Evolutionary conservation across 2,797 vertebrate species (phyloP), one percentile per base, ranked within the genome.

Genomic region (Centropyge bicolor): DNA sequence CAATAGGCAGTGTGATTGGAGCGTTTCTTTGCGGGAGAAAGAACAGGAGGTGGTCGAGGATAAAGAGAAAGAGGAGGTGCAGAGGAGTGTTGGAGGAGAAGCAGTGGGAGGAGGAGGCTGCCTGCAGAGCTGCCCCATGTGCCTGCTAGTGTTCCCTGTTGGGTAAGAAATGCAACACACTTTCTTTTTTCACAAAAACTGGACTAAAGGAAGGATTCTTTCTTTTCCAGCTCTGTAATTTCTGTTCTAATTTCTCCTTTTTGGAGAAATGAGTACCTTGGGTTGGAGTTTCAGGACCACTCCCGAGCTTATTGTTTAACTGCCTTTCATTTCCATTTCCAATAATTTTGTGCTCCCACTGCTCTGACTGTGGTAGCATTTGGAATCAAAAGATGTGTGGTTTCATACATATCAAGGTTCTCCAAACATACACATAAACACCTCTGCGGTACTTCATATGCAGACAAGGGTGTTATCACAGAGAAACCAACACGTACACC

Each of bases 101-200:
- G 48, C 5, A 3, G 27, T 19, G 12, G 59, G 76, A 60, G 76
- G 5, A 56, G 1, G 9, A 14, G 59, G 5, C 55, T 1, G 6
- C 35, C 76, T 97, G 68, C 93, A 91, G 64, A 95, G 88, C 59
- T 99, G 98, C 83, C 97, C 98, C 0, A 95, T 98, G 96, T 98
- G 98, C 62, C 93, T 96, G 78, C 69, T 87, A n/a, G 74, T 8
- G 12, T 98, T 98, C 45, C 83, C 88, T 69, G 88, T 49, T 56
- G 72, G 92, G 98, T 99, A 90, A 96, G 96, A 90, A 7, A n/a
- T 2, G 31, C 20, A 20, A 49, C 20, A 10, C 12, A 12, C 8
- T 51, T 11, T n/a, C 12, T 12, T 20, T 38, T 67, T 66, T 2
- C 54, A 65, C 17, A 51, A 14, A 49, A 48, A 55, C 1, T 8